A percentile compares a stretch with the other conserved stretches of the same genome.
These are phyloP conservation scores for Monodelphis domestica DNA, from an alignment of 2,797 vertebrate species.

Conservation along the genomic window DNA sequence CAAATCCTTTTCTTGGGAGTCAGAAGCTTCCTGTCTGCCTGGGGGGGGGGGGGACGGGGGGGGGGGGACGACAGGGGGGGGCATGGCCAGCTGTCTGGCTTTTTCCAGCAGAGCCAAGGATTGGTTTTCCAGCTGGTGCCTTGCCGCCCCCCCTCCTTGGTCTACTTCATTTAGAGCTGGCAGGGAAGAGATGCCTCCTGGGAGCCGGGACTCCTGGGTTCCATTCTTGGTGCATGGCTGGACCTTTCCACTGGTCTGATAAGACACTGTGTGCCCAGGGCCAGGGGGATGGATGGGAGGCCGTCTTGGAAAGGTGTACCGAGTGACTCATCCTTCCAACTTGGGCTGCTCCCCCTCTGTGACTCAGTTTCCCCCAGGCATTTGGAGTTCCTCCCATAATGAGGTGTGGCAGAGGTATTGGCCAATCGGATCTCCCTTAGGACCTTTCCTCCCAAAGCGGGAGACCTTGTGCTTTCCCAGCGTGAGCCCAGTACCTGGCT, in stretches of 20 bases:
- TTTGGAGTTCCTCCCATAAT: constrained; percentile 67
- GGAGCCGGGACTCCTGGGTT: not conserved
- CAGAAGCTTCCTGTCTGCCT: constrained; percentile 57
- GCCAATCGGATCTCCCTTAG: constrained; percentile 46
- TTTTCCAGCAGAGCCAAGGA: not conserved
- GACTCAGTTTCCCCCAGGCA: constrained; percentile 77
- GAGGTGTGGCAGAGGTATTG: constrained; percentile 68
- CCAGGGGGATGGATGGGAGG: not conserved
- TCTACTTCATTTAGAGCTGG: not conserved
- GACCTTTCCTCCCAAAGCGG: constrained; percentile 63
- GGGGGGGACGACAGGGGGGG: not conserved
- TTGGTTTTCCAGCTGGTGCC: not conserved
- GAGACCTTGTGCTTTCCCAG: not conserved
- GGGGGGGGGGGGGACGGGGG: not conserved
- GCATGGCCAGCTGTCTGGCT: not conserved
- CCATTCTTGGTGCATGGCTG: not conserved
- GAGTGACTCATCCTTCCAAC: constrained; percentile 65
- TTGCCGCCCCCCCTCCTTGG: not conserved
- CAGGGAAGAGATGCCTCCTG: rapidly evolving
- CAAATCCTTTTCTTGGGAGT: constrained; percentile 37
- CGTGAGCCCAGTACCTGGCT: not conserved
- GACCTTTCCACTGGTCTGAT: not conserved
- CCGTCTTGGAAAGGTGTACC: not conserved
- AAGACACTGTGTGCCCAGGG: not conserved
- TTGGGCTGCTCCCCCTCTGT: constrained; percentile 58